phyloP scores from a whole-genome alignment of 1,140 invertebrate species.

The Ceratosolen fusciceps region DNA sequence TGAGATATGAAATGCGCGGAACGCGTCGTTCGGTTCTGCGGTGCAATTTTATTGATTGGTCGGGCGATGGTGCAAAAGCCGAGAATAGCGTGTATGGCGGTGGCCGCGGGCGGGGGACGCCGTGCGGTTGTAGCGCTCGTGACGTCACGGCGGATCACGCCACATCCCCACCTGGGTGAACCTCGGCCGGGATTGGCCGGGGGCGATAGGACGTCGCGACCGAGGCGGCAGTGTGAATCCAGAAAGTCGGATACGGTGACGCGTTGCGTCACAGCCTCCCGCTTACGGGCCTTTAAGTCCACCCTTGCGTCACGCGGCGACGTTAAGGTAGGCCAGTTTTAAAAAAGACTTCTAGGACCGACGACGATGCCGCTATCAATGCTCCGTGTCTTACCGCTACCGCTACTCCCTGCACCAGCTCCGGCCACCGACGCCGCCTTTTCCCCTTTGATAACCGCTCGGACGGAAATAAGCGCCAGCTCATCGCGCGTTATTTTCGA shows the following conservation, averaged over 20 bases:
- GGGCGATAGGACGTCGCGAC: constrained; percentile 46
- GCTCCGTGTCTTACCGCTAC: too few species aligned
- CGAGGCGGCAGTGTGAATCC: constrained; percentile 39
- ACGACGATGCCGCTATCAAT: too few species aligned
- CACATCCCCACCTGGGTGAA: constrained; percentile 64
- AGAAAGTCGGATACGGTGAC: constrained; percentile 25
- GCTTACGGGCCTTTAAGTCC: too few species aligned
- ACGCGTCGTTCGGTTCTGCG: not conserved
- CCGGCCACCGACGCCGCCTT: too few species aligned
- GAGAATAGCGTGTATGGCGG: not conserved
- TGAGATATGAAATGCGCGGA: not conserved
- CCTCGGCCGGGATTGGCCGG: constrained; percentile 61
- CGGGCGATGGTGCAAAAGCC: not conserved
- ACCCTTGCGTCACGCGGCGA: too few species aligned
- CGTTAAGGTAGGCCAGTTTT: too few species aligned
- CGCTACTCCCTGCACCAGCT: too few species aligned
- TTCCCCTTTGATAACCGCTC: too few species aligned
- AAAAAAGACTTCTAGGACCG: too few species aligned
- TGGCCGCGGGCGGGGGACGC: not conserved
- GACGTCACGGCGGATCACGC: constrained; percentile 62
- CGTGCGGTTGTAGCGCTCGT: not conserved
- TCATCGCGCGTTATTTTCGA: too few species aligned
- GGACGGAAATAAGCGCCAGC: too few species aligned
- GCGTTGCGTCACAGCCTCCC: too few species aligned
- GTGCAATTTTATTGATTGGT: constrained; percentile 44